Evolutionary conservation across 1,140 invertebrate genomes (phyloP), one percentile per base, ranked within the genome.

Genomic region (Dendroctonus valens): DNA sequence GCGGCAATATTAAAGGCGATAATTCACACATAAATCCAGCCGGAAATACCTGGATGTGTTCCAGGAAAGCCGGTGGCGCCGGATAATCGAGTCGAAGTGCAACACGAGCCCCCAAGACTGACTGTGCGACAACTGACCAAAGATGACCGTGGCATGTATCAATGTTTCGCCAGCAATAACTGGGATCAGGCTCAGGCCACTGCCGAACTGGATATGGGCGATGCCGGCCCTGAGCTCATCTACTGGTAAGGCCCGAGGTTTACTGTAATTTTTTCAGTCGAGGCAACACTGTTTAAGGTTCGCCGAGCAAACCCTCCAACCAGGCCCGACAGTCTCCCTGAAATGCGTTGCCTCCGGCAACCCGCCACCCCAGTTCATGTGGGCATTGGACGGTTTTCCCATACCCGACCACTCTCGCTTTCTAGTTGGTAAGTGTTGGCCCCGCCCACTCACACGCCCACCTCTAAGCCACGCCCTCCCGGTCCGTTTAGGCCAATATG

Each of bases 331-430:
- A 67, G 89, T 95, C 51, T 94, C 93, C 3, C 81, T 97, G 68
- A 93, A 93, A 80, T 97, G 94, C 81, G 89, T 92, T 42, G 93
- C 93, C 7, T 89, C 91, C 71, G 94, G 94, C 54, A 95, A 93
- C 79, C 94, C 94, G 14, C 89, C 91, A 51, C 94, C 94, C 12
- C 89, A 91, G 77, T 93, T 95, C 78, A 87, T 87, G 53, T 95
- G 93, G 93, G 86, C 89, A 41, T 81, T 94, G 67, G 93, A 95
- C 78, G 92, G 92, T 52, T 92, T 93, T 81, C 88, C 91, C 53
- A 85, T 92, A 74, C 89, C 86, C 26, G 85, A 87, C 72, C 84
- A 83, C 76, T 82, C 84, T 70, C 83, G 92, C 73, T 93, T 93
- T 78, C 85, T 93, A 73, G 91, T 94, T 44, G 92, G 92, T 69